These are phyloP conservation scores for Babyrousa celebensis DNA, from an alignment of 2,797 vertebrate species.

Conservation along the genomic window DNA sequence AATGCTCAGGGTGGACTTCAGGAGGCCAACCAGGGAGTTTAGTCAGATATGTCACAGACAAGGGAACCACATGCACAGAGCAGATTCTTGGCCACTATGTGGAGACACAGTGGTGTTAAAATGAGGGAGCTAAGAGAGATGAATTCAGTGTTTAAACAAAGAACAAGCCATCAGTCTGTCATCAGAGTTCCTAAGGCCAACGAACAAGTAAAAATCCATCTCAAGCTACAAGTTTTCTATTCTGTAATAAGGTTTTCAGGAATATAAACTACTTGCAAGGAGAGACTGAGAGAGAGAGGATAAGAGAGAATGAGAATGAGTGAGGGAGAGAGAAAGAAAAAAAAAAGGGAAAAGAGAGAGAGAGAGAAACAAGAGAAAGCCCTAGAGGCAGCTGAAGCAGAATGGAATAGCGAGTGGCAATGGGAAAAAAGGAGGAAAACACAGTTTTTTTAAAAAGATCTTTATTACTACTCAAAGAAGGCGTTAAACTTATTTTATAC, in stretches of 20 bases:
- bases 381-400: not conserved
- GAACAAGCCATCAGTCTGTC: not conserved
- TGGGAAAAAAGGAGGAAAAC: not conserved
- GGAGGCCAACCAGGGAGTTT: not conserved
- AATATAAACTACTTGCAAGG: conserved; percentile 25
- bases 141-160: not conserved
- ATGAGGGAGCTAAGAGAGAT: not conserved
- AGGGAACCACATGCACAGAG: not conserved
- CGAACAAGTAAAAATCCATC: not conserved
- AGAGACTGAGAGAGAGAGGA: not conserved
- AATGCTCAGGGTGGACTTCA: not conserved
- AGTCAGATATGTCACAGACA: not conserved
- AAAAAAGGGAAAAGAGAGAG: not conserved
- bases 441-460: not conserved
- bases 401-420: not conserved
- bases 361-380: not conserved
- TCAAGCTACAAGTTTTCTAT: not conserved
- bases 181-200: not conserved
- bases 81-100: not conserved
- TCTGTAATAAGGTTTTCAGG: conserved; percentile 5
- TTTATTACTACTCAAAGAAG: conserved; percentile 31
- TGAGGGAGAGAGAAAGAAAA: not conserved
- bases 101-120: not conserved
- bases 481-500: not conserved
- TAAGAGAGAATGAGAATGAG: not conserved